A percentile compares a stretch with the other conserved stretches of the same genome.
Conservation (phyloP, 2,113 vertebrate species). For the Tor tambroides region DNA sequence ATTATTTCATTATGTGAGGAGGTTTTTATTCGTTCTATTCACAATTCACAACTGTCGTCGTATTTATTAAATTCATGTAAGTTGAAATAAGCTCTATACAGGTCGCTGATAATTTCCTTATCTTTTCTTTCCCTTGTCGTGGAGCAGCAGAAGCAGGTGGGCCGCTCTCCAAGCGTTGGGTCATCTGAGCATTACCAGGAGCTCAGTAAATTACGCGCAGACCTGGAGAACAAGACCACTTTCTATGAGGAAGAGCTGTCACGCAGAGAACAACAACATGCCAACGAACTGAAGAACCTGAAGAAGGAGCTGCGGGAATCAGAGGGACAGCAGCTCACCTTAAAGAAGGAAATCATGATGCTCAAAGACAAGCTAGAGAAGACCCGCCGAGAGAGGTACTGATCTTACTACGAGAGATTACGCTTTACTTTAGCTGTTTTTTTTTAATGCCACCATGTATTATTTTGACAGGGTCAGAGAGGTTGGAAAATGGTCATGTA, state of each 20-base stretch:
- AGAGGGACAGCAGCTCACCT: constrained; percentile 90
- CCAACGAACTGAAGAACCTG: constrained; percentile 87
- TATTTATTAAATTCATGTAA: neutral
- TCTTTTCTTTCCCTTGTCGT: neutral
- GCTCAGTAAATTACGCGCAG: constrained; percentile 86
- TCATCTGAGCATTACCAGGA: constrained; percentile 90
- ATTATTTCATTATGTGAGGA: neutral
- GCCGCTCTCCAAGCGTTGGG: constrained; percentile 81
- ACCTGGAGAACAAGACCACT: constrained; percentile 92
- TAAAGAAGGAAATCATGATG: constrained; percentile 95
- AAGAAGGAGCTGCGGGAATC: constrained; percentile 93
- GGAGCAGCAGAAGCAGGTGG: constrained; percentile 88
- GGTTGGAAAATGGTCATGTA: neutral
- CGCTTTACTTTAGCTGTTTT: neutral
- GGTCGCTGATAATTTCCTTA: neutral
- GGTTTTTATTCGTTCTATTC: neutral
- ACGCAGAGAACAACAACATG: constrained; percentile 87
- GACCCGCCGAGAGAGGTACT: constrained; percentile 89
- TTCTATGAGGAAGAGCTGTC: constrained; percentile 90
- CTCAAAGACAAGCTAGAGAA: constrained; percentile 98
- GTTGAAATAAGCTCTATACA: neutral
- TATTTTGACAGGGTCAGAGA: neutral
- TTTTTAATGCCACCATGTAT: neutral
- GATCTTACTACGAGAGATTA: neutral
- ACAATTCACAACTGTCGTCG: neutral